Evolutionary conservation across 2,888 invertebrate species (phyloP).

Genomic region (Eristalinus sepulchralis): DNA sequence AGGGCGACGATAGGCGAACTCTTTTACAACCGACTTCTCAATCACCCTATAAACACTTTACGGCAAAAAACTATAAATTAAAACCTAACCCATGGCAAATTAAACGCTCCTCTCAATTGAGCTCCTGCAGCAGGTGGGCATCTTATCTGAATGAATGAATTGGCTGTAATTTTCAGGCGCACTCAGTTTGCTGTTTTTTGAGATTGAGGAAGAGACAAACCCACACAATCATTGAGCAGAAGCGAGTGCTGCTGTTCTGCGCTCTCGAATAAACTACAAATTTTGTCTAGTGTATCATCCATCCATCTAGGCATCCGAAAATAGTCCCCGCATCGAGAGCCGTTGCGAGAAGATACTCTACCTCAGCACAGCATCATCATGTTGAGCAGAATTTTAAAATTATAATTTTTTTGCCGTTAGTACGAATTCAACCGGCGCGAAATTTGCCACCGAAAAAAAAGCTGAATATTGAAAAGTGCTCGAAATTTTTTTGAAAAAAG

Average conservation of each 20-base stretch:
- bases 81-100: neutral
- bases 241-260: conserved; percentile 3
- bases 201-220: neutral
- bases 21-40: neutral
- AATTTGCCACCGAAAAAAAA: conserved; percentile 29
- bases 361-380: neutral
- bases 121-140: conserved; percentile 21
- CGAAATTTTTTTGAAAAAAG: conserved; percentile 33
- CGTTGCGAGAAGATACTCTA: conserved; percentile 34
- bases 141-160: conserved; percentile 36
- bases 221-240: conserved; percentile 20
- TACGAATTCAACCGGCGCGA: conserved; percentile 69
- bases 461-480: conserved; percentile 19
- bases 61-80: neutral
- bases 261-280: neutral
- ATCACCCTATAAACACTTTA: conserved; percentile 13
- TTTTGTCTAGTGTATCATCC: conserved; percentile 21
- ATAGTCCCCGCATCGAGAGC: conserved; percentile 54
- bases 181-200: neutral
- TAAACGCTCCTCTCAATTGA: conserved; percentile 9
- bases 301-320: conserved; percentile 60
- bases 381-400: conserved; percentile 51
- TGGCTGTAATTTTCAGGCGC: conserved; percentile 22
- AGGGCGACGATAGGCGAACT: neutral
- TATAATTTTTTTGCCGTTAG: conserved; percentile 48